Conservation (phyloP, 2,888 invertebrate genomes). For the Clistopyga incitator region DNA sequence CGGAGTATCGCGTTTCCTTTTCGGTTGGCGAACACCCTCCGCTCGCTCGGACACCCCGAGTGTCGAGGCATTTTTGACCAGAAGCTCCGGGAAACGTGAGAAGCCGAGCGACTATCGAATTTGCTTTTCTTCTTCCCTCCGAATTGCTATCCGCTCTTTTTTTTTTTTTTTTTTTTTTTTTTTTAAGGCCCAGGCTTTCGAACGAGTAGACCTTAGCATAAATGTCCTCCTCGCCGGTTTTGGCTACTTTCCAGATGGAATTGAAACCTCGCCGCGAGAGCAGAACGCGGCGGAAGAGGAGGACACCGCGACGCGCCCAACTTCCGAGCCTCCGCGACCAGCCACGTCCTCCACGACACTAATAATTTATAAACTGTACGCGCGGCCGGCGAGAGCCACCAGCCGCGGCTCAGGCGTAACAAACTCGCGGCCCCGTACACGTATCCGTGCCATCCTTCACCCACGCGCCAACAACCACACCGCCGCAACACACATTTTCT, state of each 20-base stretch:
- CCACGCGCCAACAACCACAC: conserved; percentile 14
- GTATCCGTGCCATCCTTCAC: conserved; percentile 29
- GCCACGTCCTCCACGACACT: conserved; percentile 56
- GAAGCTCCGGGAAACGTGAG: conserved; percentile 59
- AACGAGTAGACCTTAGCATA: conserved; percentile 23
- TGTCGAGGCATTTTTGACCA: conserved; percentile 60
- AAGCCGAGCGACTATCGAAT: conserved; percentile 40
- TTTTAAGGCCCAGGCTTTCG: conserved; percentile 34
- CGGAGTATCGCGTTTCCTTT: conserved; percentile 35
- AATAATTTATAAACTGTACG: conserved; percentile 66
- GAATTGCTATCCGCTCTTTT: conserved; percentile 37
- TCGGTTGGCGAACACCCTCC: not conserved
- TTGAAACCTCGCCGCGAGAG: conserved; percentile 37
- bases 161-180: no score
- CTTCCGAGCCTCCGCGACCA: conserved; percentile 26
- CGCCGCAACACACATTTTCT: conserved; percentile 6
- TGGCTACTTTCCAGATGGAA: conserved; percentile 58
- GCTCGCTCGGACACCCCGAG: not conserved
- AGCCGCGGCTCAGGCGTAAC: conserved; percentile 55
- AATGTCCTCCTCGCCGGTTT: conserved; percentile 41
- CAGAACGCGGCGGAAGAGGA: conserved; percentile 24
- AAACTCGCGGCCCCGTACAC: conserved; percentile 36
- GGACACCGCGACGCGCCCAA: conserved; percentile 40
- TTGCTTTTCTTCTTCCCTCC: conserved; percentile 6
- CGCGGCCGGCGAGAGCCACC: conserved; percentile 44